Evolutionary conservation across 2,113 vertebrate species (phyloP).

Genomic region (Phaethon lepturus): DNA sequence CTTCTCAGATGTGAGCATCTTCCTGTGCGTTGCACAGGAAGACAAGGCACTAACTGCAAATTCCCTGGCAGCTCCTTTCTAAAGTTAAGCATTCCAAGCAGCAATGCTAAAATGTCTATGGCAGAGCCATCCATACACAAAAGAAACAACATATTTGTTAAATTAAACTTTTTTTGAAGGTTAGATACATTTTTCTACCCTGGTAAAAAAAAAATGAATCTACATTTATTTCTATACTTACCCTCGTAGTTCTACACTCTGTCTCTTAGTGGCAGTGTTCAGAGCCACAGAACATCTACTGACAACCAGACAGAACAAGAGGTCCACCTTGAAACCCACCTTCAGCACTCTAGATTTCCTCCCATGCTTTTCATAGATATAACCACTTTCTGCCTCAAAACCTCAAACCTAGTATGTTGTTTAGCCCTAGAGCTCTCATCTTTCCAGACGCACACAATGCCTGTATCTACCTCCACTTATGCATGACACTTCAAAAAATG

Average conservation of each 20-base stretch:
- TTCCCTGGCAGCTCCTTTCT: background rate
- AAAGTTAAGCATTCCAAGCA: background rate
- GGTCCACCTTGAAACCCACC: background rate
- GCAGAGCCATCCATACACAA: background rate
- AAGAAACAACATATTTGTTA: background rate
- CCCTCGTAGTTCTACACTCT: background rate
- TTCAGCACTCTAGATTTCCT: background rate
- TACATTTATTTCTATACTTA: no score
- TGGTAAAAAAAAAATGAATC: no score
- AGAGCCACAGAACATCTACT: background rate
- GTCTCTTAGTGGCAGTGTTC: background rate
- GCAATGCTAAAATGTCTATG: background rate
- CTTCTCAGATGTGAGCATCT: background rate
- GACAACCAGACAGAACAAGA: background rate
- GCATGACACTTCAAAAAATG: background rate
- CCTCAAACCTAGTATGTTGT: background rate
- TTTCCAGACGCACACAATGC: background rate
- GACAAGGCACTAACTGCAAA: background rate
- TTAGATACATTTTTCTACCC: background rate
- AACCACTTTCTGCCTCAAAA: background rate
- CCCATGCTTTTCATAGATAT: background rate
- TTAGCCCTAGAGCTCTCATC: background rate
- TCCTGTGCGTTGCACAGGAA: background rate
- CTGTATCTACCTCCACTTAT: background rate
- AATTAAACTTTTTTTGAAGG: background rate